Base-by-base conservation (phyloP, 2,113 vertebrate species). In the Petroica traversi region DNA sequence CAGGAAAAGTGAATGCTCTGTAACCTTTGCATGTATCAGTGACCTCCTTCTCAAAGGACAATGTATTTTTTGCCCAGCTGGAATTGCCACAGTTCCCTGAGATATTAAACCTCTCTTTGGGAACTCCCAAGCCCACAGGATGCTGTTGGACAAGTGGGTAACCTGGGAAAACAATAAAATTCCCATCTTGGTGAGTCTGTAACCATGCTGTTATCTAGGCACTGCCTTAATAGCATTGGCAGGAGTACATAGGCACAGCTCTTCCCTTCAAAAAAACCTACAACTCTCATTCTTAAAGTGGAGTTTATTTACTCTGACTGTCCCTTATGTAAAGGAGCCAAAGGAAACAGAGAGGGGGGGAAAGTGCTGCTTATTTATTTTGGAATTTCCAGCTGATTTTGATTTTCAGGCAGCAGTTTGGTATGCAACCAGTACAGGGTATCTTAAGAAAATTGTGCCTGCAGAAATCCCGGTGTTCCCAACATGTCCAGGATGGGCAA, bases 401-500 rank as follows among this genome's bases (percentile, higher is more conserved):
- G 67, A 36, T 76, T 80, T 95, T 76, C 34, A 49, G 86, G 3
- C 31, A 45, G 36, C 45, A 49, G 49, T n/a, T 79, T 66, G 58
- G 49, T 57, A 17, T 29, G 33, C 5, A 55, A 34, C 52, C 4
- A 3, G 34, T 43, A 16, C 9, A 62, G 64, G 54, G 19, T 24
- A 6, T 6, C 62, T 89, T 28, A 40, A 61, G 41, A 16, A 52
- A 14, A 13, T 11, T 0, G 2, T n/a, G 46, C 38, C 58, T 67
- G 54, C 31, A 85, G 28, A 33, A 91, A 31, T 75, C 43, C 45
- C 54, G 24, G 2, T 4, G 14, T 45, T 28, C 12, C 73, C 61
- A n/a, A 22, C 10, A 22, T 25, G 25, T 5, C 3, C 8, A 23
- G 25, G 40, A 4, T 0, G 0, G 38, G 5, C 36, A 48, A 11